Percentiles rank a stretch among this genome's conserved stretches.
Conservation (phyloP, 1,140 invertebrate genomes). For the Brevipalpus yothersi region DNA sequence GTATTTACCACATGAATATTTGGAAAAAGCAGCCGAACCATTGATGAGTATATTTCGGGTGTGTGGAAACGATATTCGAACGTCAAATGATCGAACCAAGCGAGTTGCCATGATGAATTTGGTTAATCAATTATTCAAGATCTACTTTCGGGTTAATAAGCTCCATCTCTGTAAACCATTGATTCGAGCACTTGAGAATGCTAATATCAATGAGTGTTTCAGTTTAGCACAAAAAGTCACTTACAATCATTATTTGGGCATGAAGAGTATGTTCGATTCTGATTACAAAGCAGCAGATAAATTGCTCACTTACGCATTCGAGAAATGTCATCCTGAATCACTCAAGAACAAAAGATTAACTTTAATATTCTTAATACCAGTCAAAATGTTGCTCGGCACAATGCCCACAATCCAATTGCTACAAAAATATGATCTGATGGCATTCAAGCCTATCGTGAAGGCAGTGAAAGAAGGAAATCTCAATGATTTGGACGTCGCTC, state of each 20-base stretch:
- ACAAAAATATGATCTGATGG: slow-evolving; percentile 63
- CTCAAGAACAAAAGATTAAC: slow-evolving; percentile 75
- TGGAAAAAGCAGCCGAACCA: slow-evolving; percentile 81
- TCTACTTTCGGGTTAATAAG: slow-evolving; percentile 82
- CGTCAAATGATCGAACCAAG: slow-evolving; percentile 68
- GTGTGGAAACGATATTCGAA: slow-evolving; percentile 67
- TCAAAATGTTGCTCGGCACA: slow-evolving; percentile 83
- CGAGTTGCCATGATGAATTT: slow-evolving; percentile 81
- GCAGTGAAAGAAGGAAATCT: slow-evolving; percentile 66
- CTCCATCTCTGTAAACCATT: slow-evolving; percentile 86
- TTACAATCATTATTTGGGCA: slow-evolving; percentile 86
- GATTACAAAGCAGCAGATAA: slow-evolving; percentile 80
- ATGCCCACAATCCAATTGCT: slow-evolving; percentile 56
- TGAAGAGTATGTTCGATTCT: slow-evolving; percentile 94
- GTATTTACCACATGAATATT: slow-evolving; percentile 33
- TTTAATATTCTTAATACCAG: slow-evolving; percentile 82
- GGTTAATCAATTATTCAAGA: slow-evolving; percentile 90
- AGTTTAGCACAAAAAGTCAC: slow-evolving; percentile 56
- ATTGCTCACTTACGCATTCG: slow-evolving; percentile 72
- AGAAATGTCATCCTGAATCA: slow-evolving; percentile 55
- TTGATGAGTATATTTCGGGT: slow-evolving; percentile 83
- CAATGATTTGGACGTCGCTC: slow-evolving; percentile 49
- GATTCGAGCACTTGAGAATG: slow-evolving; percentile 81
- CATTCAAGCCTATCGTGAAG: slow-evolving; percentile 65
- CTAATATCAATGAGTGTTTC: slow-evolving; percentile 58